A percentile compares a stretch with the other conserved stretches of the same genome.
These are phyloP conservation scores for Calameuta idolon DNA, from an alignment of 2,888 invertebrate genomes.

Conservation along the genomic window DNA sequence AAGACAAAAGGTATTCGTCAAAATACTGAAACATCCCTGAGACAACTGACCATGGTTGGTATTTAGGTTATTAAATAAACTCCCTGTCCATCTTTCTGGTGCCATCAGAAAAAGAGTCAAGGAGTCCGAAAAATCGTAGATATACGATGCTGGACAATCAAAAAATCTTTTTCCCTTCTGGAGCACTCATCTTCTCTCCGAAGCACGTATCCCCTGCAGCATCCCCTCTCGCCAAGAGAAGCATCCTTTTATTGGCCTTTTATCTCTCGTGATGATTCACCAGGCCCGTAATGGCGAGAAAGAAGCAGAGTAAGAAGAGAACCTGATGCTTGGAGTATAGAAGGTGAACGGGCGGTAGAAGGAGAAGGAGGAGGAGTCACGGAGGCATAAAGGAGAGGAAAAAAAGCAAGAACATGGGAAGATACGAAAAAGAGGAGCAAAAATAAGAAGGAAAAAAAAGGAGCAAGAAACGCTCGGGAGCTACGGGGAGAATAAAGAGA, in stretches of 20 bases:
- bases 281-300: conserved; percentile 26
- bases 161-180: background rate
- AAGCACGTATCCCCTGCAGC: background rate
- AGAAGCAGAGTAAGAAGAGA: background rate
- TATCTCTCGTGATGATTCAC: conserved; percentile 47
- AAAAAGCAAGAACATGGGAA: background rate
- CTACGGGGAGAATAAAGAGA: background rate
- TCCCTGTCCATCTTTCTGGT: background rate
- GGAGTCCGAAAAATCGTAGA: background rate
- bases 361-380: conserved; percentile 28
- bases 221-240: background rate
- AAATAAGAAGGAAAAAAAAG: background rate
- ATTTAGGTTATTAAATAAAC: background rate
- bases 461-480: background rate
- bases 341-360: background rate
- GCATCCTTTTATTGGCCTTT: conserved; percentile 46
- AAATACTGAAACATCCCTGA: background rate
- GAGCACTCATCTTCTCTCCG: background rate
- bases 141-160: background rate
- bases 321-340: conserved; percentile 2
- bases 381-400: conserved; percentile 32
- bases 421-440: background rate
- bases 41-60: background rate
- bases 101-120: background rate
- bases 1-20: background rate